Conservation (phyloP, 2,888 invertebrate genomes). For the Lithosia quadra region DNA sequence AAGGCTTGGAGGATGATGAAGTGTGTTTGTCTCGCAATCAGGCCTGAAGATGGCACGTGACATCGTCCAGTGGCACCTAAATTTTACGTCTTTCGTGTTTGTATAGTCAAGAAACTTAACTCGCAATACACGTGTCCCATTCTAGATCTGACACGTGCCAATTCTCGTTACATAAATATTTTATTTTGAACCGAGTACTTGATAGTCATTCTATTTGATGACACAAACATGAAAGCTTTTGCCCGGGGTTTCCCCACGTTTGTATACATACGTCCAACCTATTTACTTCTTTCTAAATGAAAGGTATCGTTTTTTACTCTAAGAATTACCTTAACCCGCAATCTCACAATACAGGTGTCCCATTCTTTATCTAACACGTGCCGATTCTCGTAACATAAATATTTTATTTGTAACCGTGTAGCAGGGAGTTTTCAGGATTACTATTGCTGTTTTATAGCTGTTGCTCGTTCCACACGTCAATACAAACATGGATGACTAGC, state of each 20-base stretch:
- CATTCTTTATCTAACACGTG: too few species aligned
- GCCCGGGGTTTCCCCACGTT: neutral
- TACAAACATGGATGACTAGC: too few species aligned
- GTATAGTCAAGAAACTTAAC: conserved; percentile 33
- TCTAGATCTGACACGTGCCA: neutral
- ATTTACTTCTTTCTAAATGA: neutral
- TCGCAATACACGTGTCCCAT: conserved; percentile 14
- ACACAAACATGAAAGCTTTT: neutral
- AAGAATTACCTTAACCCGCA: conserved; percentile 31
- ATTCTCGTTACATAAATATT: neutral
- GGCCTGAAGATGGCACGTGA: too few species aligned
- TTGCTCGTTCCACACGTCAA: too few species aligned
- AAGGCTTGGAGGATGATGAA: too few species aligned
- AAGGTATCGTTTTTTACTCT: conserved; percentile 42
- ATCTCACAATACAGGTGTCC: conserved; percentile 15
- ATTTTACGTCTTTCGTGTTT: too few species aligned
- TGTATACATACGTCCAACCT: neutral
- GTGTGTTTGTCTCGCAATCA: too few species aligned
- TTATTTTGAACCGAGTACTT: neutral
- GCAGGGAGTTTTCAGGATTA: too few species aligned
- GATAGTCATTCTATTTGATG: neutral
- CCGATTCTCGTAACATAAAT: too few species aligned
- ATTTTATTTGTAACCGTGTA: too few species aligned
- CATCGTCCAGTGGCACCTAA: too few species aligned
- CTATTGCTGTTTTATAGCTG: too few species aligned